These are phyloP conservation scores for Venustoraphidia nigricollis DNA, from an alignment of 2,888 invertebrate genomes.

Conservation along the genomic window DNA sequence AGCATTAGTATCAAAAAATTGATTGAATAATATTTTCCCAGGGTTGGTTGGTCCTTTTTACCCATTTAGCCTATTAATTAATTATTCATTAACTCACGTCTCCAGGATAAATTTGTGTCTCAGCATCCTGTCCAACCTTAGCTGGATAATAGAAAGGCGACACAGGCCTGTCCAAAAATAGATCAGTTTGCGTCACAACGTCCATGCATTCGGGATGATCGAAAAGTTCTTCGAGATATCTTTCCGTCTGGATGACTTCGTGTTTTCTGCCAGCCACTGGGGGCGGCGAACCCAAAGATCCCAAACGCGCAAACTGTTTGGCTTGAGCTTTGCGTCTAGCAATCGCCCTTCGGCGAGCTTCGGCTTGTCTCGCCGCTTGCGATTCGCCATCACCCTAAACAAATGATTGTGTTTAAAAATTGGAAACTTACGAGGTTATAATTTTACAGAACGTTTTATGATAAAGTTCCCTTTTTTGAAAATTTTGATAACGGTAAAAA, in stretches of 20 bases:
- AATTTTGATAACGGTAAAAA: slow-evolving; percentile 13
- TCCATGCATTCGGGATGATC: slow-evolving; percentile 62
- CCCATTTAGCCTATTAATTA: too few relatives aligned
- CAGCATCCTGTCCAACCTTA: slow-evolving; percentile 63
- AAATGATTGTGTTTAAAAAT: slow-evolving; percentile 1
- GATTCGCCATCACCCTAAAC: slow-evolving; percentile 33
- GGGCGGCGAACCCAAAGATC: slow-evolving; percentile 53
- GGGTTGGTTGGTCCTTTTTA: too few relatives aligned
- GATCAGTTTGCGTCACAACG: slow-evolving; percentile 74
- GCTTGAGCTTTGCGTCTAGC: slow-evolving; percentile 54
- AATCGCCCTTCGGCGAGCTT: slow-evolving; percentile 55
- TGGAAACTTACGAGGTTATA: background rate
- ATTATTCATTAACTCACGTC: slow-evolving; percentile 42
- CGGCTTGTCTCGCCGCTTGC: slow-evolving; percentile 37
- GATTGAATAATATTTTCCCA: too few relatives aligned
- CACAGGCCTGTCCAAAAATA: slow-evolving; percentile 67
- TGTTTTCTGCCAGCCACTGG: slow-evolving; percentile 71
- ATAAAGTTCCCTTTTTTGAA: too few relatives aligned
- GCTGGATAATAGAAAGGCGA: slow-evolving; percentile 66
- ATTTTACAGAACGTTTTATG: too few relatives aligned
- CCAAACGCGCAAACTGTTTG: slow-evolving; percentile 30
- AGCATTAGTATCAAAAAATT: too few relatives aligned
- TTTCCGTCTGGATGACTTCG: slow-evolving; percentile 79
- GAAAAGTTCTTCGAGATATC: slow-evolving; percentile 71
- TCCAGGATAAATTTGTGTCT: slow-evolving; percentile 79